Percentiles rank a stretch among this genome's conserved stretches.
Conservation (phyloP, 1,140 invertebrate genomes). For the Macrosteles quadrilineatus region DNA sequence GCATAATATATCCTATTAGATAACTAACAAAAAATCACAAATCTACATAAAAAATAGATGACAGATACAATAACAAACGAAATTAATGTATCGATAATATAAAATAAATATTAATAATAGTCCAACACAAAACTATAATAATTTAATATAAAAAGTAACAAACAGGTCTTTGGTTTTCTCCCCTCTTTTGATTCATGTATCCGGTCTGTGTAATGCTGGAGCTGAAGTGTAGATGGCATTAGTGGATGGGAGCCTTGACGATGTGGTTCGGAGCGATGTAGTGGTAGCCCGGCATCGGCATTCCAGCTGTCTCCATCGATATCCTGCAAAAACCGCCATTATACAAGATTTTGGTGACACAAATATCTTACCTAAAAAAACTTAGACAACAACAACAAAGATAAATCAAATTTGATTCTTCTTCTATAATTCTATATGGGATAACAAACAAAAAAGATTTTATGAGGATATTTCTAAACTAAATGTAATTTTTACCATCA, state of each 20-base stretch:
- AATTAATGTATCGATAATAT: conserved; percentile 7
- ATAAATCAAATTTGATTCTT: background rate
- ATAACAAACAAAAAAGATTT: too few species aligned
- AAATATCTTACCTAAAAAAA: too few species aligned
- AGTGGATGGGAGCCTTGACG: conserved; percentile 88
- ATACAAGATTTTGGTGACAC: too few species aligned
- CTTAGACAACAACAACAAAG: too few species aligned
- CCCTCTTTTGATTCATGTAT: background rate
- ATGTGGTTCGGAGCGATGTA: conserved; percentile 91
- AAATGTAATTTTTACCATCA: too few species aligned
- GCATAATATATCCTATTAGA: background rate
- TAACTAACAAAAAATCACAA: conserved; percentile 16
- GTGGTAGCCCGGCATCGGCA: conserved; percentile 86
- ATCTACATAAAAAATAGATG: conserved; percentile 19
- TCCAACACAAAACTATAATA: background rate
- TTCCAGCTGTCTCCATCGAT: conserved; percentile 88
- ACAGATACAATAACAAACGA: conserved; percentile 32
- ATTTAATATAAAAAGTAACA: conserved; percentile 10
- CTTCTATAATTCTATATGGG: too few species aligned
- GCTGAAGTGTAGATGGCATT: conserved; percentile 51
- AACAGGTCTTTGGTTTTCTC: conserved; percentile 2
- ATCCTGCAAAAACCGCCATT: conserved; percentile 65
- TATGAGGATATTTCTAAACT: too few species aligned
- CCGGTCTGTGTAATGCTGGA: background rate
- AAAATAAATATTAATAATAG: background rate